Percentiles rank a stretch among this genome's conserved stretches.
Evolutionary conservation across 2,888 invertebrate genomes (phyloP).

Genomic region (Eupeodes latifasciatus): DNA sequence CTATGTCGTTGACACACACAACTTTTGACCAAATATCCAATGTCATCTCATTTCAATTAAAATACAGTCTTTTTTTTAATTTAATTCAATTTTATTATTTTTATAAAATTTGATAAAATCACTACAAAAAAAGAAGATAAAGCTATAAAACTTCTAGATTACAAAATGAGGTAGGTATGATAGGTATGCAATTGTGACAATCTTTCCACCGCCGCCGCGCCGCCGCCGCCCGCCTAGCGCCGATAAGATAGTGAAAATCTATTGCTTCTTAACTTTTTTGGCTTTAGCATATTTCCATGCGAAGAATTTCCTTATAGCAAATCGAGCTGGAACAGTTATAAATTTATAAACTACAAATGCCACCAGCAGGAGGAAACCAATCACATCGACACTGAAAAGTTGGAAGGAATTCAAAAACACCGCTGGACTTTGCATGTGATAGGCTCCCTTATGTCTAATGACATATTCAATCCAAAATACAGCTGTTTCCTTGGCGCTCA

Average conservation of each 20-base stretch:
- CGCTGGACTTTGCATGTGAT: conserved; percentile 85
- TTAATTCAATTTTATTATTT: no score
- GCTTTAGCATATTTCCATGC: background rate
- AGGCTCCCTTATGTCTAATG: conserved; percentile 86
- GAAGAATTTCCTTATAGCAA: background rate
- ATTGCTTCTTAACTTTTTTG: conserved; percentile 39
- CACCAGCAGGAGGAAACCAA: conserved; percentile 76
- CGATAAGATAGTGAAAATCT: background rate
- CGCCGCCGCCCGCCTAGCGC: no score
- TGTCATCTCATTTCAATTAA: no score
- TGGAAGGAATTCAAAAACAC: conserved; percentile 84
- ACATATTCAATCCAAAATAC: conserved; percentile 87
- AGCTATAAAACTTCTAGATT: no score
- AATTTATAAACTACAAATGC: conserved; percentile 68
- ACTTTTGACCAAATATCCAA: no score
- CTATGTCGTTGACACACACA: no score
- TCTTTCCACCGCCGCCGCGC: no score
- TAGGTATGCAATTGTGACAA: no score
- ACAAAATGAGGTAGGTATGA: no score
- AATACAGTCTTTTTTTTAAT: no score
- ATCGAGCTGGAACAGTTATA: background rate
- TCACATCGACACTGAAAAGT: conserved; percentile 85
- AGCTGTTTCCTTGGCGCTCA: conserved; percentile 85
- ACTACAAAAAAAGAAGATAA: no score
- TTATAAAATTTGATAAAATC: no score